These are phyloP conservation scores for Chelonoidis abingdonii DNA, from an alignment of 2,113 vertebrate species.

Conservation along the genomic window DNA sequence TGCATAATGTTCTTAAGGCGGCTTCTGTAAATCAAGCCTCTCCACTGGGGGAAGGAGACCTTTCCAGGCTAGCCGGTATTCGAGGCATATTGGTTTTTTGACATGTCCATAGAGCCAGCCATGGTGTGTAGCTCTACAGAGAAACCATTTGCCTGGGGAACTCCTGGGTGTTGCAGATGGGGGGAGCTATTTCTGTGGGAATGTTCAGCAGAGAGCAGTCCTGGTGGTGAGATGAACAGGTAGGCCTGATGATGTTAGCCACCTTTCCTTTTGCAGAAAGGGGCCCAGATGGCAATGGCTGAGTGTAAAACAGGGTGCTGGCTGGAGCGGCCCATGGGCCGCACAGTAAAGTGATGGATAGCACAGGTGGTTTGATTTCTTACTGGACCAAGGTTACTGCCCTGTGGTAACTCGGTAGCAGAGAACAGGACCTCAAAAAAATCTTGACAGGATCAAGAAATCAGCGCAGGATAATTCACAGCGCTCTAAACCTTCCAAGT, in stretches of 20 bases:
- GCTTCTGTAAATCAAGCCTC: neutral
- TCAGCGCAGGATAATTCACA: rapidly evolving
- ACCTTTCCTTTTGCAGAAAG: neutral
- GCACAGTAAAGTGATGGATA: neutral
- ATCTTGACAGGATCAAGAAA: neutral
- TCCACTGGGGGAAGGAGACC: neutral
- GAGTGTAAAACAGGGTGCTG: rapidly evolving
- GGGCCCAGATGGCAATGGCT: neutral
- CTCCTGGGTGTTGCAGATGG: neutral
- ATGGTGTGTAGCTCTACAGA: neutral
- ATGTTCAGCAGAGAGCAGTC: neutral
- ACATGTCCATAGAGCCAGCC: neutral
- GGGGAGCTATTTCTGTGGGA: neutral
- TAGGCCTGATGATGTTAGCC: neutral
- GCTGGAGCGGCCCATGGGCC: neutral
- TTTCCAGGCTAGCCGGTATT: neutral
- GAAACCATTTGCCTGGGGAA: neutral
- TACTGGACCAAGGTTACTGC: neutral
- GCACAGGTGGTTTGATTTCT: neutral
- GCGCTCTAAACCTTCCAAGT: neutral
- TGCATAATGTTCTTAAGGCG: neutral
- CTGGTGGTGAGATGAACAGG: neutral
- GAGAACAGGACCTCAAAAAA: neutral
- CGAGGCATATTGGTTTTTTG: neutral
- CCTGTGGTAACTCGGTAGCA: neutral